Conservation (phyloP, 2,797 vertebrate species). For the Pampus argenteus region DNA sequence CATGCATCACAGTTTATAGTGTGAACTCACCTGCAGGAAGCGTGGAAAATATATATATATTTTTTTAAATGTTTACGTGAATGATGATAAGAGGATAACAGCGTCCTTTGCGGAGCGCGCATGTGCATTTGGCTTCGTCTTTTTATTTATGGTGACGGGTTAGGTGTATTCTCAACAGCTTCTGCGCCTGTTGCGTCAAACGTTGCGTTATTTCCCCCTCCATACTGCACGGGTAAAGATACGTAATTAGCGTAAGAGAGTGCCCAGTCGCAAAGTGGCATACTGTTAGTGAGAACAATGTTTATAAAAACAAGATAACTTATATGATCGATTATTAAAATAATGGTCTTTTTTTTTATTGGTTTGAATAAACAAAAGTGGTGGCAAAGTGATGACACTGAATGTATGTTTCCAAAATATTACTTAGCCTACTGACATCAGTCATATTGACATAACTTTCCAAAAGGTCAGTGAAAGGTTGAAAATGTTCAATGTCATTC, state of each 20-base stretch:
- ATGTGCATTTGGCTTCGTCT: constrained; percentile 41
- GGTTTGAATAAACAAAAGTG: too few species aligned
- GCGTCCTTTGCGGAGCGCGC: constrained; percentile 58
- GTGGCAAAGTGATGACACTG: too few species aligned
- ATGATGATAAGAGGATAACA: constrained; percentile 28
- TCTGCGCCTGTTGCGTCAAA: constrained; percentile 42
- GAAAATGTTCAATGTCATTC: too few species aligned
- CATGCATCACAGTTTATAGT: not conserved
- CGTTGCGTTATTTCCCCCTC: not conserved
- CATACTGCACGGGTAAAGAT: not conserved
- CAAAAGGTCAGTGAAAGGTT: too few species aligned
- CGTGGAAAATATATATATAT: not conserved
- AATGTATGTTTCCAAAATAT: too few species aligned
- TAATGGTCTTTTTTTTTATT: not conserved
- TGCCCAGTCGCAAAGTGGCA: not conserved
- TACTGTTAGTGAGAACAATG: too few species aligned
- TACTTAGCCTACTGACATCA: too few species aligned
- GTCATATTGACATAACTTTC: too few species aligned
- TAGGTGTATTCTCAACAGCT: constrained; percentile 42
- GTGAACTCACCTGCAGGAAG: constrained; percentile 65
- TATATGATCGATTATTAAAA: not conserved
- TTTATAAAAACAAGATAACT: not conserved
- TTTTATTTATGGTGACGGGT: constrained; percentile 6
- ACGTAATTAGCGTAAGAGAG: constrained; percentile 11
- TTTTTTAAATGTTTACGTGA: constrained; percentile 18